Evolutionary conservation across 1,140 invertebrate species (phyloP).

Genomic region (Drosophila micromelanica): DNA sequence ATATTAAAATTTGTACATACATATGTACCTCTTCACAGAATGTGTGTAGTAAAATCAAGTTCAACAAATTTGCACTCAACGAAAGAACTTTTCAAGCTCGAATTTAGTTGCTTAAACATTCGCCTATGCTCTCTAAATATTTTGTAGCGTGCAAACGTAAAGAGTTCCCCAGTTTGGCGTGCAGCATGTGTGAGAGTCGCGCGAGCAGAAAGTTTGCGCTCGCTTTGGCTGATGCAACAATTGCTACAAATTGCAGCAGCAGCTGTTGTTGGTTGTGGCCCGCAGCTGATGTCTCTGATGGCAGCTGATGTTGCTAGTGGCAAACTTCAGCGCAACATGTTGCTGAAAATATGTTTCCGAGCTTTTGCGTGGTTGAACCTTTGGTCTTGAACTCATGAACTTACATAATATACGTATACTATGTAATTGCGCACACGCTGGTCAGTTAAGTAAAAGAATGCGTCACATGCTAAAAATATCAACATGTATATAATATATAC

Average conservation of each 20-base stretch:
- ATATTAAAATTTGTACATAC: too few species aligned
- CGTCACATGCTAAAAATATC: slow-evolving; percentile 1
- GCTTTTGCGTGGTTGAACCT: background rate
- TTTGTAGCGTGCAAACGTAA: slow-evolving; percentile 4
- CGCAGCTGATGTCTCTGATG: slow-evolving; percentile 40
- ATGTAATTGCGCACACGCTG: background rate
- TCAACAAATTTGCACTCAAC: background rate
- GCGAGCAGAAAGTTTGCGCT: slow-evolving; percentile 3
- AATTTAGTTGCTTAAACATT: slow-evolving; percentile 5
- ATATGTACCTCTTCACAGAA: too few species aligned
- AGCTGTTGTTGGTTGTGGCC: slow-evolving; percentile 16
- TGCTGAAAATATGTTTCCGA: slow-evolving; percentile 17
- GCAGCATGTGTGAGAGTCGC: slow-evolving; percentile 41
- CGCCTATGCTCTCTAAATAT: background rate
- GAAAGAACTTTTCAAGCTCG: background rate
- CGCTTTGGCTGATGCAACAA: slow-evolving; percentile 74
- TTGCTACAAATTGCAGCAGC: slow-evolving; percentile 62
- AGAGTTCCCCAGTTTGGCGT: slow-evolving; percentile 5
- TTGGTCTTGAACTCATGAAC: background rate
- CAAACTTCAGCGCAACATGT: slow-evolving; percentile 14
- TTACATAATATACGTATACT: slow-evolving; percentile 10
- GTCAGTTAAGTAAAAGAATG: background rate
- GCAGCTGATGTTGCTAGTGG: slow-evolving; percentile 37
- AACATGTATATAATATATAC: too few species aligned
- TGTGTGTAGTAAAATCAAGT: background rate